Base-by-base conservation (phyloP, 1,140 invertebrate genomes). In the Micrasema minimum region DNA sequence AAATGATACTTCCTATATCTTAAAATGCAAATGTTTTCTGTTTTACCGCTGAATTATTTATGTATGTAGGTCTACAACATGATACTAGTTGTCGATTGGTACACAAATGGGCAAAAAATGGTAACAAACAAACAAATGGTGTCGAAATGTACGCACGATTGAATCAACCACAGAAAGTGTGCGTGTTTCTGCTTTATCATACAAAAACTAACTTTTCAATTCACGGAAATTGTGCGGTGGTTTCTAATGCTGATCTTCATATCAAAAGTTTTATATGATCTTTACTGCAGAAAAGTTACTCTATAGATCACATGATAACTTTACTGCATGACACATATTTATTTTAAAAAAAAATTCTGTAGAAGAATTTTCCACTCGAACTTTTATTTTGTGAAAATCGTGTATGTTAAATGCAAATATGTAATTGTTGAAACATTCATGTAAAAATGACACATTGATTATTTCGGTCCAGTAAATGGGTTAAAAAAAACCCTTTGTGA, bases 141-240 rank as follows among this genome's bases (percentile, higher is more conserved):
- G 55, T 41, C 35, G 20, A 59, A 59, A n/a, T 38, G 18, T 22
- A 59, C n/a, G 55, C 55, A 59, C 31, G 35, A 22, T 31, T 59
- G 35, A 59, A 26, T 10, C 14, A 16, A 59, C 55, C 55, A 10
- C 55, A 59, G 55, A 59, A 35, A 59, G n/a, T 41, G 55, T 38
- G 55, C 55, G 38, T 59, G 38, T 11, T 38, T 59, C 55, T 59
- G 55, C 12, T 57, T 57, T 57, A 22, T n/a, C n/a, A n/a, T n/a
- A n/a, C n/a, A n/a, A n/a, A n/a, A n/a, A n/a, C n/a, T n/a, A n/a
- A n/a, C n/a, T n/a, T n/a, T n/a, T n/a, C n/a, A n/a, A n/a, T n/a
- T n/a, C n/a, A n/a, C n/a, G n/a, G n/a, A n/a, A n/a, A n/a, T n/a
- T n/a, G n/a, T n/a, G n/a, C n/a, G n/a, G n/a, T n/a, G n/a, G 12